Conservation (phyloP, 2,888 invertebrate genomes). For the Itoplectis maculator region DNA sequence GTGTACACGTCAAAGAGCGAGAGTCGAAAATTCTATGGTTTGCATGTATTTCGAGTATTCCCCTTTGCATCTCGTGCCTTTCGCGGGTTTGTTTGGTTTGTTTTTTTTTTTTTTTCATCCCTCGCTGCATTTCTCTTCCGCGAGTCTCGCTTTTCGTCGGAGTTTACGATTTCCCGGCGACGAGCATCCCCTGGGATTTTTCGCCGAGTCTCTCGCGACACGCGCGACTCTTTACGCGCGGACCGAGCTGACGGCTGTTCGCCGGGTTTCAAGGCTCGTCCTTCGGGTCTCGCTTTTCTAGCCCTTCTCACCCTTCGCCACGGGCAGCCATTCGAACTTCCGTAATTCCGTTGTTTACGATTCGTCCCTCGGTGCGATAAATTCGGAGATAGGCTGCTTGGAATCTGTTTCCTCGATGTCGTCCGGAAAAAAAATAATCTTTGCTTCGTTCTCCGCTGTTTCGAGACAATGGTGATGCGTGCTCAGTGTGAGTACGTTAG, state of each 20-base stretch:
- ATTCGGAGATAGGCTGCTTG: conserved; percentile 10
- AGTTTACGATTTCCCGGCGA: conserved; percentile 21
- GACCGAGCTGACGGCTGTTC: conserved; percentile 16
- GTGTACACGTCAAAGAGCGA: not conserved
- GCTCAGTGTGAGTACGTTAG: not conserved
- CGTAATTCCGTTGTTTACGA: conserved; percentile 35
- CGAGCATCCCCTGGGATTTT: conserved; percentile 4
- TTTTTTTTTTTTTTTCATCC: no score
- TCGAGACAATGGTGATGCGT: not conserved
- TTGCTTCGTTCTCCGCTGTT: no score
- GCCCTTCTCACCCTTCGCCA: no score
- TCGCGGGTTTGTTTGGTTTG: no score
- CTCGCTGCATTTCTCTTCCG: not conserved
- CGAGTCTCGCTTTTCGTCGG: not conserved
- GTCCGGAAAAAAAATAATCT: no score
- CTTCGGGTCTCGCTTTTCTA: conserved; percentile 50
- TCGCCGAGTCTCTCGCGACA: not conserved
- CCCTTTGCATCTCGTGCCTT: no score
- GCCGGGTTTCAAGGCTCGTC: conserved; percentile 18
- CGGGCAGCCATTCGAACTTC: no score
- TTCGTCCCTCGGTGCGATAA: conserved; percentile 41
- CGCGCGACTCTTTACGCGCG: conserved; percentile 14
- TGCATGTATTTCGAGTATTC: not conserved
- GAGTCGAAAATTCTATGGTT: not conserved
- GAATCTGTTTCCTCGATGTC: no score